Conservation (phyloP, 2,113 vertebrate species). For the Sceloporus tristichus region DNA sequence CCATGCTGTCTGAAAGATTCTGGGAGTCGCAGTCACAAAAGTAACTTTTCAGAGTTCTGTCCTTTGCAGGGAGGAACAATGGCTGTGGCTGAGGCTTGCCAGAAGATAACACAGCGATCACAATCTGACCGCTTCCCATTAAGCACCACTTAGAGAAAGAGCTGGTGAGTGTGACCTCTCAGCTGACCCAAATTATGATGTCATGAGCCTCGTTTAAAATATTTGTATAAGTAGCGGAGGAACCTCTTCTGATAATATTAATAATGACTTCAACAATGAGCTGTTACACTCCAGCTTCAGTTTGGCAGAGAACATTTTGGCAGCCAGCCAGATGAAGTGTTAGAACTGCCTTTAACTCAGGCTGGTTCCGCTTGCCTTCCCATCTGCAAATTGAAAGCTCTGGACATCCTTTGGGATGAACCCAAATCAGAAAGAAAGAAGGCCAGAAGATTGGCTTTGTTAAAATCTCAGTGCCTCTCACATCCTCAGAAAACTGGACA, state of each 20-base stretch:
- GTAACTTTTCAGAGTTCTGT: no score
- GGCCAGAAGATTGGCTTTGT: background rate
- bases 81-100: background rate
- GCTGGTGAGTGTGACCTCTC: background rate
- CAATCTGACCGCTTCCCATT: background rate
- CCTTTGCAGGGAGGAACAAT: background rate
- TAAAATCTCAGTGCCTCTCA: background rate
- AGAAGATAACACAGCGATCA: background rate
- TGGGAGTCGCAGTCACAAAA: no score
- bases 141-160: background rate
- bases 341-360: background rate
- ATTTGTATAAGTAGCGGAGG: background rate
- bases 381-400: background rate
- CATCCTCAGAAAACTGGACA: slow-evolving; percentile 15
- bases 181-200: background rate
- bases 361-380: background rate
- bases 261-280: slow-evolving; percentile 4
- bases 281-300: slow-evolving; percentile 4
- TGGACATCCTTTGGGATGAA: background rate
- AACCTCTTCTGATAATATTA: background rate
- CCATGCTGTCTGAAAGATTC: no score
- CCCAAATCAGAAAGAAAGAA: slow-evolving; percentile 2
- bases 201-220: slow-evolving; percentile 22
- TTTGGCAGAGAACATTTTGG: slow-evolving; percentile 4
- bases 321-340: background rate